phyloP scores from a whole-genome alignment of 2,113 vertebrate species.

The Pogonocichla stellata region DNA sequence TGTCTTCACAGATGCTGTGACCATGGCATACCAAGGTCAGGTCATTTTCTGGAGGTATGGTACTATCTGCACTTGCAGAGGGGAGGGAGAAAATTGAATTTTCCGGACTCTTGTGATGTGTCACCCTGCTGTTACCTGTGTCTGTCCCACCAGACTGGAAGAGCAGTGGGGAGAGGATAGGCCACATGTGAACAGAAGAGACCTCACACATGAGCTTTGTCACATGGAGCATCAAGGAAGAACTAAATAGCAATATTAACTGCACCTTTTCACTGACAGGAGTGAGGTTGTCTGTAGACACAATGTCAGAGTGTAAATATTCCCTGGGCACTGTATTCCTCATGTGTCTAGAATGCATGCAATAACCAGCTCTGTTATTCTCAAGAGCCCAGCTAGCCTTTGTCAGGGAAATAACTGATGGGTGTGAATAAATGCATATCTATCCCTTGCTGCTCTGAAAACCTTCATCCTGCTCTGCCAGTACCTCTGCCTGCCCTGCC shows the following conservation, averaged over 20 bases:
- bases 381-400: background rate
- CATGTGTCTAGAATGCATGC: background rate
- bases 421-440: background rate
- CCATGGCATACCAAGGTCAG: constrained; percentile 31
- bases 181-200: background rate
- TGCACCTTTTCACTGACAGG: background rate
- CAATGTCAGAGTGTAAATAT: background rate
- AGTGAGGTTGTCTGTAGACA: background rate
- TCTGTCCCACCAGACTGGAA: background rate
- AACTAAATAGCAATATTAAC: background rate
- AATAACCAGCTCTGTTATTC: background rate
- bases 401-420: background rate
- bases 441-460: background rate
- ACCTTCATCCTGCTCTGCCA: background rate
- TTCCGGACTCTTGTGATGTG: background rate
- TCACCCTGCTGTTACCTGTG: background rate
- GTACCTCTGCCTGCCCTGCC: background rate
- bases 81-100: background rate
- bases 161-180: background rate
- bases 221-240: background rate
- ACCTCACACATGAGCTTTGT: background rate
- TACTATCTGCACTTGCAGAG: background rate
- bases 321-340: background rate
- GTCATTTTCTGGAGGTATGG: constrained; percentile 40
- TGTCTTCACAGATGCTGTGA: background rate